Evolutionary conservation across 35 echinoderm and acorn worm genomes (phyloP), one percentile per base, ranked within the genome.

Genomic region (Eucidaris tribuloides): DNA sequence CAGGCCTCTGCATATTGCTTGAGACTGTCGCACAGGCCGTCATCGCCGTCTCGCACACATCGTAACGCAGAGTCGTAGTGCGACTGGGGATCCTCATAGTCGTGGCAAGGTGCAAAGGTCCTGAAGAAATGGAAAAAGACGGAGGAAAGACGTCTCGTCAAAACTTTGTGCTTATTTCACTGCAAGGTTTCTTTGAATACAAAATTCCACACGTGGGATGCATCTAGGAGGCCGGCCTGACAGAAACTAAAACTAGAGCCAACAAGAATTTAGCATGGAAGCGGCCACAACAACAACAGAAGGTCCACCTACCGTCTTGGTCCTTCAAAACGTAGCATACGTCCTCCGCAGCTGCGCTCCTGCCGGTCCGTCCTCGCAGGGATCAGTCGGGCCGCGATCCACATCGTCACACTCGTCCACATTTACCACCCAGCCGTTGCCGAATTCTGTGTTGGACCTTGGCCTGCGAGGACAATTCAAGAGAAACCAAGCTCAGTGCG

Each of bases 41-140:
- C 94, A 38, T 97, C 94, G 13, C 89, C 89, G 89, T 62, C 1
- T 58, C 89, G 68, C 94, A 97, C 7, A 92, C 72, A 79, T 97
- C 94, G 65, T 97, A 97, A 18, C 81, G 34, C 77, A 20, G 89
- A 71, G 3, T 82, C 43, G 56, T 89, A 77, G 52, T 81, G 90
- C 28, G 81, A 43, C 13, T 54, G 22, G 14, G 90, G 90, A 86
- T 82, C 83, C 2, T 89, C 48, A 32, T 61, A 63, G 17, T 66
- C 59, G 62, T 93, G 81, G 58, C 94, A 92, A 36, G 54, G 23
- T 45, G 55, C 48, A 71, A 97, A 93, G 94, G 90, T 39, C 94
- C 94, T 92, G 48, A 2, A 78, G 14, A 76, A 65, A 58, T 33
- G 30, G 17, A 33, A 27, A 40, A 63, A 45, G 27, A 37, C 2